phyloP scores from a whole-genome alignment of 2,888 invertebrate species.

The Ganaspis brasiliensis region DNA sequence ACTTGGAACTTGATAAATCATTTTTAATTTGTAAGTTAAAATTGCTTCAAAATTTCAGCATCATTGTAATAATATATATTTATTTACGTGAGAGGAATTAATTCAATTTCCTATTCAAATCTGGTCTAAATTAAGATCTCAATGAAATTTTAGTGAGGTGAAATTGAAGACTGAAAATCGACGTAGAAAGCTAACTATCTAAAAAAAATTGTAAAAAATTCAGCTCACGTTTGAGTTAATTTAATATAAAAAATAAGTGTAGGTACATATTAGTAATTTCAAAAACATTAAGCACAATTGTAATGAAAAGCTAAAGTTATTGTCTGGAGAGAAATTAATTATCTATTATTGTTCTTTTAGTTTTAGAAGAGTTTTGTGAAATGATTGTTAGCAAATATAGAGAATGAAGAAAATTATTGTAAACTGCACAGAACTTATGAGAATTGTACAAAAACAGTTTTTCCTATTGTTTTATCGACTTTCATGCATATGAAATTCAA shows the following conservation, averaged over 20 bases:
- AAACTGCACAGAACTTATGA: slow-evolving; percentile 65
- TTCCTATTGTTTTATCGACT: background rate
- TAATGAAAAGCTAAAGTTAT: slow-evolving; percentile 33
- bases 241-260: background rate
- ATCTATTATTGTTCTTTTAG: slow-evolving; percentile 28
- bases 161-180: slow-evolving; percentile 16
- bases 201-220: background rate
- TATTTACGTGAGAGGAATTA: slow-evolving; percentile 43
- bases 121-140: slow-evolving; percentile 42
- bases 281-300: slow-evolving; percentile 1
- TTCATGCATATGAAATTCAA: background rate
- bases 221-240: slow-evolving; percentile 1
- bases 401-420: slow-evolving; percentile 53
- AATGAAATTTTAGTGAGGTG: background rate
- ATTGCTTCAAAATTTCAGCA: background rate
- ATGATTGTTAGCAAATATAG: slow-evolving; percentile 46
- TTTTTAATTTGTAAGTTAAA: background rate
- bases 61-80: background rate
- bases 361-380: background rate
- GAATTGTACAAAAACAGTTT: slow-evolving; percentile 67
- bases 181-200: background rate
- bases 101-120: slow-evolving; percentile 34
- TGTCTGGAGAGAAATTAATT: slow-evolving; percentile 39
- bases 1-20: no score
- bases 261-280: background rate